A percentile compares a stretch with the other conserved stretches of the same genome.
phyloP scores from a whole-genome alignment of 2,888 invertebrate species.

The Oscheius myriophilus region DNA sequence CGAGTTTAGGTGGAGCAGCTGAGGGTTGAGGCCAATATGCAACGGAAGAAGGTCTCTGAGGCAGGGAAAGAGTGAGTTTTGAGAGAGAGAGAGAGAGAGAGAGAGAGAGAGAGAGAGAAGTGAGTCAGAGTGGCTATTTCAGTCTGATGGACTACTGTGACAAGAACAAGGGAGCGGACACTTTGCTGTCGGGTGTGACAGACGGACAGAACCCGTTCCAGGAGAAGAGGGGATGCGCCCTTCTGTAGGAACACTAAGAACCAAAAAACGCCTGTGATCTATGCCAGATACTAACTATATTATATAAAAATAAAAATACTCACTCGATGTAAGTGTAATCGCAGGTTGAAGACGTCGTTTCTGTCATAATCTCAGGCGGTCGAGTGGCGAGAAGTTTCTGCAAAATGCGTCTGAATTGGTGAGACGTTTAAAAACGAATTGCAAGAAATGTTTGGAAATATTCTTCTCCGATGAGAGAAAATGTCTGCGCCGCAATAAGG shows the following conservation, averaged over 20 bases:
- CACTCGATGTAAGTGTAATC: constrained; percentile 11
- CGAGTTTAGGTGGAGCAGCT: constrained; percentile 52
- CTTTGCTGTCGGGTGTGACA: constrained; percentile 58
- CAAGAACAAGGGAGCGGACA: constrained; percentile 58
- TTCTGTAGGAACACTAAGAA: constrained; percentile 42
- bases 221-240: constrained; percentile 62
- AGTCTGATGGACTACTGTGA: constrained; percentile 66
- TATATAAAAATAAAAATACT: constrained; percentile 3
- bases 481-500: neutral
- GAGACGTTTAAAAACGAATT: no score
- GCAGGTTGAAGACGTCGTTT: constrained; percentile 1
- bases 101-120: no score
- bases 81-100: no score
- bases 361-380: neutral
- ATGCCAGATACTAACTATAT: neutral
- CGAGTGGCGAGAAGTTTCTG: constrained; percentile 13
- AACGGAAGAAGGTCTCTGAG: constrained; percentile 63
- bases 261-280: neutral
- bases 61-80: constrained; percentile 60
- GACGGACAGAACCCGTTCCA: constrained; percentile 67
- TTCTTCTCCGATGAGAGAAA: no score
- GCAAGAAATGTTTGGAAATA: no score
- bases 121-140: constrained; percentile 21
- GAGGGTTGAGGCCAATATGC: constrained; percentile 52
- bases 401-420: no score